Percentiles rank a stretch among this genome's conserved stretches.
Evolutionary conservation across 1,140 invertebrate genomes (phyloP).

Genomic region (Geopemphigus sp.): DNA sequence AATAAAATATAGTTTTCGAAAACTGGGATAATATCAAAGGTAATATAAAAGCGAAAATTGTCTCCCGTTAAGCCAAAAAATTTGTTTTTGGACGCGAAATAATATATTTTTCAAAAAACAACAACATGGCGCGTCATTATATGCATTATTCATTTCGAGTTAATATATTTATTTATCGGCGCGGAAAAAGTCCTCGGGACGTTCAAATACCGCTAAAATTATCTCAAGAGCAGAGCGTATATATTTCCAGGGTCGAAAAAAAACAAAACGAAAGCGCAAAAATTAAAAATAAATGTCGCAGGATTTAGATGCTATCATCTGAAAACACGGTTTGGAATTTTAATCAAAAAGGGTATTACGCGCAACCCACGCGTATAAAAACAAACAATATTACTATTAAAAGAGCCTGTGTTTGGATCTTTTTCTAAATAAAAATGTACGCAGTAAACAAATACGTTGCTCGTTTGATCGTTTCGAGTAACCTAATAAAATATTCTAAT

Average conservation of each 20-base stretch:
- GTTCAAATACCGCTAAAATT: background rate
- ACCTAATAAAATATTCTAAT: background rate
- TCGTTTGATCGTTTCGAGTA: background rate
- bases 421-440: background rate
- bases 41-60: background rate
- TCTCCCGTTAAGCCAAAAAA: background rate
- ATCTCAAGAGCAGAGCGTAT: background rate
- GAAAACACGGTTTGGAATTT: background rate
- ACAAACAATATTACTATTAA: too few relatives aligned
- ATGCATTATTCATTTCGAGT: slow-evolving; percentile 15
- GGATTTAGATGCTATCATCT: background rate
- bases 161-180: background rate
- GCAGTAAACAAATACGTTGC: background rate
- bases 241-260: background rate
- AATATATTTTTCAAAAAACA: background rate
- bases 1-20: too few relatives aligned
- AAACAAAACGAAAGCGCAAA: background rate
- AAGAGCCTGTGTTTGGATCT: too few relatives aligned
- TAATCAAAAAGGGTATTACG: background rate
- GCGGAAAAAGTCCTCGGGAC: background rate
- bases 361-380: too few relatives aligned
- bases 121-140: background rate
- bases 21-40: too few relatives aligned
- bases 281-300: background rate
- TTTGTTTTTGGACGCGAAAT: background rate